A percentile compares a stretch with the other conserved stretches of the same genome.
Conservation (phyloP, 2,113 vertebrate genomes). For the Hirundichthys speculiger region DNA sequence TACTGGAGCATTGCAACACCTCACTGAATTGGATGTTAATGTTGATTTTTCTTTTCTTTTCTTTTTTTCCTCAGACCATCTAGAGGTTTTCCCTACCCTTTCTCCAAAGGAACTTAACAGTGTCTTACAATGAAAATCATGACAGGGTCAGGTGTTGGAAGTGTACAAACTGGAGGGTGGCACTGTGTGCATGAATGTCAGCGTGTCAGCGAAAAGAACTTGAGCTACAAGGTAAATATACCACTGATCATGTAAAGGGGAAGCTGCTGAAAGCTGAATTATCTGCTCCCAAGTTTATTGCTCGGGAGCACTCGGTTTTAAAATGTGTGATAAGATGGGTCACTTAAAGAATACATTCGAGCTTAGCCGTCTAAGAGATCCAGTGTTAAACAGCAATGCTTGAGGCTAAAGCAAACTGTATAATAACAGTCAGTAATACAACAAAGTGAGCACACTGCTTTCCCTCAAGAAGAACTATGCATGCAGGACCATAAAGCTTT, state of each 20-base stretch:
- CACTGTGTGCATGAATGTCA: too few species aligned
- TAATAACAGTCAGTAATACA: slow-evolving; percentile 36
- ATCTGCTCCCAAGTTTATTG: too few species aligned
- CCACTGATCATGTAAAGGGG: not conserved
- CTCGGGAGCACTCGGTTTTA: too few species aligned
- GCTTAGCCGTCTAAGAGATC: not conserved
- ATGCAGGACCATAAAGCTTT: slow-evolving; percentile 55
- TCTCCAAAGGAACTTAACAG: slow-evolving; percentile 10
- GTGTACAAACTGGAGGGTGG: not conserved
- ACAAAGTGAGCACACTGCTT: slow-evolving; percentile 29
- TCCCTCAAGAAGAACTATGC: slow-evolving; percentile 48
- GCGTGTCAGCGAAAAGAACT: too few species aligned
- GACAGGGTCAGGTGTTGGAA: slow-evolving; percentile 9
- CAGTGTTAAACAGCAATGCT: slow-evolving; percentile 16
- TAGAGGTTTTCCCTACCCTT: slow-evolving; percentile 2
- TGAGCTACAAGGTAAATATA: not conserved
- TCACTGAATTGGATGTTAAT: slow-evolving; percentile 1
- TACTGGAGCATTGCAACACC: slow-evolving; percentile 62
- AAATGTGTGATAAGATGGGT: slow-evolving; percentile 2
- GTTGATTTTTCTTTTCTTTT: too few species aligned
- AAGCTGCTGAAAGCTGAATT: too few species aligned
- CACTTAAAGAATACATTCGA: slow-evolving; percentile 16
- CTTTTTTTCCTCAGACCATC: slow-evolving; percentile 7
- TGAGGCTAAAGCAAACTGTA: slow-evolving; percentile 22
- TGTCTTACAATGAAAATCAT: not conserved